Evolutionary conservation across 2,797 vertebrate species (phyloP).

Genomic region (Tolypeutes matacus): DNA sequence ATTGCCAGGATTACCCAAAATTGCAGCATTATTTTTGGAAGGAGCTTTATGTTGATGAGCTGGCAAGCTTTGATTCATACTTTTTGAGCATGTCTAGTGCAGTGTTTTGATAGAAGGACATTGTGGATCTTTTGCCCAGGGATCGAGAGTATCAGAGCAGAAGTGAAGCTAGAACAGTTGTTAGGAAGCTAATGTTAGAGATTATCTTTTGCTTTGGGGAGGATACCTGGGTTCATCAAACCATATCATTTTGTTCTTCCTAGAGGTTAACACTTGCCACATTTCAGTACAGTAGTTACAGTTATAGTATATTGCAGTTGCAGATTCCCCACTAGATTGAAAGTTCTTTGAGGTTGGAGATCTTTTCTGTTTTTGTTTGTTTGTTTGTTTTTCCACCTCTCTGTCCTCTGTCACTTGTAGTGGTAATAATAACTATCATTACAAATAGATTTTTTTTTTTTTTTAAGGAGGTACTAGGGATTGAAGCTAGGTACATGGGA

Average conservation of each 20-base stretch:
- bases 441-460: neutral
- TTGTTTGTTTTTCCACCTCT: neutral
- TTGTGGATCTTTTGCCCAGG: neutral
- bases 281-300: neutral
- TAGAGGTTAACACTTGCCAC: neutral
- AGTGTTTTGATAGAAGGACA: neutral
- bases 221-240: conserved; percentile 21
- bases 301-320: neutral
- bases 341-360: neutral
- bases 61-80: neutral
- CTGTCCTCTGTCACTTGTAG: neutral
- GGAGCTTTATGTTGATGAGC: conserved; percentile 2
- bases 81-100: neutral
- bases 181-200: conserved; percentile 34
- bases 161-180: conserved; percentile 31
- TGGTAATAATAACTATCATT: neutral
- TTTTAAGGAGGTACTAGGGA: too few species aligned
- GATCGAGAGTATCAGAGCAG: neutral
- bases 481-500: too few species aligned
- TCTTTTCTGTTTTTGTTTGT: neutral
- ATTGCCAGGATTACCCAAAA: conserved; percentile 38
- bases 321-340: neutral
- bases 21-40: conserved; percentile 30
- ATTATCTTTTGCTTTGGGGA: conserved; percentile 47
- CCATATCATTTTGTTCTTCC: neutral